Evolutionary conservation across 2,113 vertebrate species (phyloP), one percentile per base, ranked within the genome.

Genomic region (Antechinus stuartii): DNA sequence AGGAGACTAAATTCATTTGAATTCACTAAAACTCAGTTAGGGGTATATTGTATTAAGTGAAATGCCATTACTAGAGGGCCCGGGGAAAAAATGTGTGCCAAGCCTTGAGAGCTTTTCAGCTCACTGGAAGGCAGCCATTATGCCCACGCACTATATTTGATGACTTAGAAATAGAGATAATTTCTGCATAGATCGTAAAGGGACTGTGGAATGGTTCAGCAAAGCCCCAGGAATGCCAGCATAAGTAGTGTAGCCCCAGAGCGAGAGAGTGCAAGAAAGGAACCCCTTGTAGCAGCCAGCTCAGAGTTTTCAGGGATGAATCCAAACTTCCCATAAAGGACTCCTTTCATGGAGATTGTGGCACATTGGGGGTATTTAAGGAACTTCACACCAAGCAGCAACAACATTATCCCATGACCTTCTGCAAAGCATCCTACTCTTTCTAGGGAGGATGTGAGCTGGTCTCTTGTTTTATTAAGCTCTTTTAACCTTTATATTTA

Each of bases 161-260:
- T 91, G 93, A 94, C 93, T 97, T 90, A 50, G 89, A 97, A 96
- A 94, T 93, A 84, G 84, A 96, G 97, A 98, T 97, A 96, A 97
- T 97, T 97, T 98, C 97, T 97, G 96, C 94, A 53, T 76, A 91
- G 97, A 97, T 97, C 97, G 95, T 98, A 98, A 98, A 98, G 97
- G 96, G 96, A 97, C 93, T 96, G 91, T 96, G 94, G 96, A 97
- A 97, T 96, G 95, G 96, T 96, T 97, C 95, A 89, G 94, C 95
- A 84, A 84, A 84, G 68, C 96, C 93, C 96, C 96, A 90, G 96
- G 95, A 97, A 90, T 61, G 89, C 56, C 92, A 54, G 95, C 96
- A 95, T 4, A 0, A 30, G 50, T 94, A 95, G 96, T 96, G 97
- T 96, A 76, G 90, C 93, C 92, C 96, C 92, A 3, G 0, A 95